phyloP scores from a whole-genome alignment of 1,140 invertebrate species.

The Achatina immaculata region DNA sequence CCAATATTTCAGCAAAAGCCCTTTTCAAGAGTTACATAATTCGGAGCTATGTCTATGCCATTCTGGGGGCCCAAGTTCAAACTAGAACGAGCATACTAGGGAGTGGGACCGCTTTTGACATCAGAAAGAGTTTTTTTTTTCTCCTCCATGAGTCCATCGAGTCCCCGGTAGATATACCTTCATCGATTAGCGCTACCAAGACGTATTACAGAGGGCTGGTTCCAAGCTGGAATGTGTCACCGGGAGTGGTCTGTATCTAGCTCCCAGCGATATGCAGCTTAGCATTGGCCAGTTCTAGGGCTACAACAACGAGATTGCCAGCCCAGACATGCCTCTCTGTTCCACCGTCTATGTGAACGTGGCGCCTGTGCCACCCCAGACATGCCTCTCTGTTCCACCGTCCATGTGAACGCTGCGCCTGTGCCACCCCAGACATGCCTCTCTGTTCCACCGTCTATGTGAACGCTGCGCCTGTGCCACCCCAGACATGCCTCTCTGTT shows the following conservation, averaged over 20 bases:
- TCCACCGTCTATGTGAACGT: too few relatives aligned
- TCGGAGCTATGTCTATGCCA: constrained; percentile 28
- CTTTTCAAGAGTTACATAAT: too few relatives aligned
- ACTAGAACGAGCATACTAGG: constrained; percentile 1
- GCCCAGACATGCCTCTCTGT: too few relatives aligned
- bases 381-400: too few relatives aligned
- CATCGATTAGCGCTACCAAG: background rate
- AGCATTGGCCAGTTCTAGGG: background rate
- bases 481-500: too few relatives aligned
- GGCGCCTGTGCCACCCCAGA: too few relatives aligned
- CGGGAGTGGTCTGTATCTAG: constrained; percentile 33
- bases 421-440: too few relatives aligned
- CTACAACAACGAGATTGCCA: constrained; percentile 34
- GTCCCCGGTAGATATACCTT: background rate
- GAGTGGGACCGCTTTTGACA: background rate
- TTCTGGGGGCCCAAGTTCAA: constrained; percentile 27
- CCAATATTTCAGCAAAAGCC: too few relatives aligned
- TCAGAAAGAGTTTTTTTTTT: background rate
- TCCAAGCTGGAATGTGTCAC: background rate
- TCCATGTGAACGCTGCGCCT: too few relatives aligned
- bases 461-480: too few relatives aligned
- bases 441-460: too few relatives aligned
- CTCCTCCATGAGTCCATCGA: background rate
- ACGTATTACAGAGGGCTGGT: background rate
- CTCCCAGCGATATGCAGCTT: constrained; percentile 35